A percentile compares a stretch with the other conserved stretches of the same genome.
These are phyloP conservation scores for Patella depressa DNA, from an alignment of 2,888 invertebrate species.

Conservation along the genomic window DNA sequence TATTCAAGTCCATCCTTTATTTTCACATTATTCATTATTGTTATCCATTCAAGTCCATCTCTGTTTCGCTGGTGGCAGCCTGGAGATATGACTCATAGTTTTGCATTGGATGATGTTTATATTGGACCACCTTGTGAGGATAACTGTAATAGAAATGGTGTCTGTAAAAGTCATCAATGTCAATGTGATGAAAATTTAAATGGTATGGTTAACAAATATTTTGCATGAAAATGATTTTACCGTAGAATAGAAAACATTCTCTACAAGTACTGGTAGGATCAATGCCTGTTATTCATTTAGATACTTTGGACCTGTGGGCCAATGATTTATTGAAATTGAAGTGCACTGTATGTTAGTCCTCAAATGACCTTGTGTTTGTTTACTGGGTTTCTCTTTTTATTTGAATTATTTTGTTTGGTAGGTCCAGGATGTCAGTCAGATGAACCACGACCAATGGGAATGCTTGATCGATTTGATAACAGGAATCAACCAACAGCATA, in stretches of 20 bases:
- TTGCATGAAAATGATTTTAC: neutral
- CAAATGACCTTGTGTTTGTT: too few species aligned
- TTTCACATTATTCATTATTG: too few species aligned
- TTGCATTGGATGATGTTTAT: conserved; percentile 70
- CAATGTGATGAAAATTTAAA: conserved; percentile 60
- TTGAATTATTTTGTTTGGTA: conserved; percentile 17
- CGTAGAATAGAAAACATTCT: too few species aligned
- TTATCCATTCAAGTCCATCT: conserved; percentile 49
- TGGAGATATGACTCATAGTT: conserved; percentile 62
- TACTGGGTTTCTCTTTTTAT: too few species aligned
- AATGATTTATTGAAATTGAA: too few species aligned
- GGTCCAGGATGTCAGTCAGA: conserved; percentile 50
- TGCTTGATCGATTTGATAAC: conserved; percentile 70
- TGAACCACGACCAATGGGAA: conserved; percentile 53
- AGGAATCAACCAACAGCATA: conserved; percentile 58
- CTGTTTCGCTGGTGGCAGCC: conserved; percentile 66
- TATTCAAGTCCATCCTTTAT: conserved; percentile 54
- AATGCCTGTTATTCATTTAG: too few species aligned
- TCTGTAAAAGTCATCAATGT: conserved; percentile 63
- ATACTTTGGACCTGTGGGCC: too few species aligned
- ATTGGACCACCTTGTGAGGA: conserved; percentile 69
- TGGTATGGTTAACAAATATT: conserved; percentile 35
- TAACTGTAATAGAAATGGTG: conserved; percentile 69
- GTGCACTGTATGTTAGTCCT: too few species aligned
- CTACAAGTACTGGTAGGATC: too few species aligned